A percentile compares a stretch with the other conserved stretches of the same genome.
Conservation (phyloP, 2,797 vertebrate species). For the Choloepus didactylus region DNA sequence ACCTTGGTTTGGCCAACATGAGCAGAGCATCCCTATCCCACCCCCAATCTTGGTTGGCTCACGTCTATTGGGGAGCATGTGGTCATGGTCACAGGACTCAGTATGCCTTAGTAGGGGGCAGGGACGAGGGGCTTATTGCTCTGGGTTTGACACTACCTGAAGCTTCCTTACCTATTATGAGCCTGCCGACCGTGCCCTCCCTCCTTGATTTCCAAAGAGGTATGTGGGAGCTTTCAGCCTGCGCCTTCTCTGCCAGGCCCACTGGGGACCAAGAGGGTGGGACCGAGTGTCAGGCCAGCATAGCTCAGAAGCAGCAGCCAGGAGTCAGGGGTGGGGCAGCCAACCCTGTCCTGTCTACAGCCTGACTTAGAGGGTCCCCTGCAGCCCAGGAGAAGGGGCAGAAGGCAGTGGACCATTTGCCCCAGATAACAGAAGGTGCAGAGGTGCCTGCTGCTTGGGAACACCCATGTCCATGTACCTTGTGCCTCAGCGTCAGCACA, state of each 20-base stretch:
- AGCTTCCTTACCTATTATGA: neutral
- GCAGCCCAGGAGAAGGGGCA: neutral
- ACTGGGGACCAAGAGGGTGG: neutral
- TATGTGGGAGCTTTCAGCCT: neutral
- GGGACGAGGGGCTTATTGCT: conserved; percentile 36
- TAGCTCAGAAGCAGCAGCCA: neutral
- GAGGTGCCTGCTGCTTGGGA: neutral
- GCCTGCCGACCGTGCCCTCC: neutral
- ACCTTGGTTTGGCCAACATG: neutral
- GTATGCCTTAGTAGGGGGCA: neutral
- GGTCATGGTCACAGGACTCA: neutral
- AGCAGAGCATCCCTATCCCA: neutral
- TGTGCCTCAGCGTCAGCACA: neutral
- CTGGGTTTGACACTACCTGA: conserved; percentile 24
- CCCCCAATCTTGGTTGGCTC: neutral
- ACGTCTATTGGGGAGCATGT: neutral
- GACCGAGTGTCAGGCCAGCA: neutral
- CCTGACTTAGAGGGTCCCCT: neutral
- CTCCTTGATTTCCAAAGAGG: neutral
- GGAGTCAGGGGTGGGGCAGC: neutral
- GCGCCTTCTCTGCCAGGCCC: neutral
- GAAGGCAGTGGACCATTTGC: neutral
- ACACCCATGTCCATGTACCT: neutral
- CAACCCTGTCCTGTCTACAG: neutral
- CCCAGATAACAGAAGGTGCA: neutral